Conservation (phyloP, 2,797 vertebrate species). For the Cynopterus sphinx region DNA sequence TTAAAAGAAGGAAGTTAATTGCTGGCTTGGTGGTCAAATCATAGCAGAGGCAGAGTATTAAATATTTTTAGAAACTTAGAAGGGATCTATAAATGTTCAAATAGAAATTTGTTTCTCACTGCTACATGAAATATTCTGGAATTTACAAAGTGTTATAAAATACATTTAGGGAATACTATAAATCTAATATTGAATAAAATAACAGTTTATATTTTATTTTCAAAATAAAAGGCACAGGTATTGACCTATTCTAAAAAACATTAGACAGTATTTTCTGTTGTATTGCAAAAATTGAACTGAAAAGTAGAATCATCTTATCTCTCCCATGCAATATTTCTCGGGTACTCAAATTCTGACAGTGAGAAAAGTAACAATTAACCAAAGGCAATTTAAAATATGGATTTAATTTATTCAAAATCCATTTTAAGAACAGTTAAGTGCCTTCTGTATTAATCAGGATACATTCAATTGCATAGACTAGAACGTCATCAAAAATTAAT, state of each 20-base stretch:
- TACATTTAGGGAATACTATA: background rate
- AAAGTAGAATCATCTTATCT: background rate
- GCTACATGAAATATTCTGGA: background rate
- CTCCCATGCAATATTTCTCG: background rate
- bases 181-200: background rate
- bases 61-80: slow-evolving; percentile 1
- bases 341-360: background rate
- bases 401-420: background rate
- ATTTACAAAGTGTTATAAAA: background rate
- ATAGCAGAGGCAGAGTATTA: background rate
- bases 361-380: background rate
- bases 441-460: background rate
- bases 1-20: slow-evolving; percentile 22
- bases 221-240: background rate
- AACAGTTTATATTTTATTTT: background rate
- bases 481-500: background rate
- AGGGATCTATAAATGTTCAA: background rate
- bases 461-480: background rate
- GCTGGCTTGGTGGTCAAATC: slow-evolving; percentile 6
- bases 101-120: background rate
- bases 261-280: background rate
- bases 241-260: background rate
- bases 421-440: background rate
- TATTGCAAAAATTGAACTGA: background rate
- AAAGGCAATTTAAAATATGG: background rate